Conservation (phyloP, 2,888 invertebrate species). For the Himalopsyche anomala region DNA sequence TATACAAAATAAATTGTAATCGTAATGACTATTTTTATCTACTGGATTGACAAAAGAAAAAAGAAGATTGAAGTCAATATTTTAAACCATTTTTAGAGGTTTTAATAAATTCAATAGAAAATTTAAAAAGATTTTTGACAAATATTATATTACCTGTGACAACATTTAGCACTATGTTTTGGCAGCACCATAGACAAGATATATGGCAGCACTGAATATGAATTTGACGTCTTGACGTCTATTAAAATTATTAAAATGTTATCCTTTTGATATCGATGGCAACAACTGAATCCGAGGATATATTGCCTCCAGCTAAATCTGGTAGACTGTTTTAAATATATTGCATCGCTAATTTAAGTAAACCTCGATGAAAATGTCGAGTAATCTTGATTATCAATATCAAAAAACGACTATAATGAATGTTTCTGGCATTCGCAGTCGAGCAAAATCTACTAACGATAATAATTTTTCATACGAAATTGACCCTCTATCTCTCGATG, state of each 20-base stretch:
- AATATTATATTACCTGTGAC: too few relatives aligned
- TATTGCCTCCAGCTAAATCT: background rate
- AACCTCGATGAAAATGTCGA: background rate
- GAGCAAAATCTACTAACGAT: background rate
- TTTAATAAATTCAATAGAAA: too few relatives aligned
- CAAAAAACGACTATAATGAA: background rate
- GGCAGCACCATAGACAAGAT: too few relatives aligned
- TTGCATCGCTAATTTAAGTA: background rate
- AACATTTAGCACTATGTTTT: too few relatives aligned
- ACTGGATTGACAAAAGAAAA: too few relatives aligned
- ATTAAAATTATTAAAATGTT: background rate
- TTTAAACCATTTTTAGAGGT: too few relatives aligned
- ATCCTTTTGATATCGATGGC: background rate
- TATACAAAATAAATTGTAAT: too few relatives aligned
- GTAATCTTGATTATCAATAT: background rate
- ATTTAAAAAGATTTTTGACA: too few relatives aligned
- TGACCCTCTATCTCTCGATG: background rate
- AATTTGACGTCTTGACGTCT: slow-evolving; percentile 9
- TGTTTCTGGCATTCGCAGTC: background rate
- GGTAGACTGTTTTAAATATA: background rate
- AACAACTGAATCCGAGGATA: background rate
- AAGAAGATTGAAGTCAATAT: too few relatives aligned
- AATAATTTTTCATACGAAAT: background rate
- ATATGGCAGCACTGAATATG: background rate
- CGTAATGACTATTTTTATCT: too few relatives aligned